Evolutionary conservation across 2,797 vertebrate genomes (phyloP), one percentile per base, ranked within the genome.

Genomic region (Myoxocephalus aenaeus): DNA sequence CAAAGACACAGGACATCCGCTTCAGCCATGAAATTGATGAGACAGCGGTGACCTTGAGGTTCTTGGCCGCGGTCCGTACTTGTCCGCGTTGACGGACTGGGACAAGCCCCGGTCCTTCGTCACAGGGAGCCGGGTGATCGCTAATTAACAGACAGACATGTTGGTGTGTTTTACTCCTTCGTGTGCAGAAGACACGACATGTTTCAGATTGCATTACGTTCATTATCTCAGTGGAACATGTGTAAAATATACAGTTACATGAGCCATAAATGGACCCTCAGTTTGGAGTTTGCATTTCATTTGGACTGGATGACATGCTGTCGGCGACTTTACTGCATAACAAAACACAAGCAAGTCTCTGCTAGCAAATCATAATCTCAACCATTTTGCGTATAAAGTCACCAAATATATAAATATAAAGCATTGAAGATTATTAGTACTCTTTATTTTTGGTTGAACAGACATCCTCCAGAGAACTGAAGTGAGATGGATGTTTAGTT

Each of bases 41-140:
- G 84, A 88, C 85, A 77, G 82, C 27, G 11, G 20, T 74, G 90
- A 92, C 88, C 86, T 92, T 77, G 80, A 70, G 89, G 86, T 86
- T 82, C 70, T 83, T 86, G 88, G 83, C 83, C 64, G 61, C 54
- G 1, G 69, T 75, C 74, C 48, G 54, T 80, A 81, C 58, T 57
- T 32, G 25, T 5, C 32, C 32, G 7, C 29, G 54, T 81, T 73
- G 78, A 86, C 46, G 50, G 61, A 67, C 25, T 73, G 44, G 66
- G 81, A 81, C 78, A 69, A 82, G 81, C 69, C 73, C 62, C 46
- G 0, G 73, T 50, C 32, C 58, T 40, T 61, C 27, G 73, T 77
- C 73, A 57, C 53, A 42, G 2, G 3, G 63, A 25, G 38, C 40
- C 1, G 74, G 72, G 77, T 1, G 70, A 79, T 32, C 46, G 48